These are phyloP conservation scores for Drosophila setifemur DNA, from an alignment of 1,140 invertebrate genomes.

Conservation along the genomic window DNA sequence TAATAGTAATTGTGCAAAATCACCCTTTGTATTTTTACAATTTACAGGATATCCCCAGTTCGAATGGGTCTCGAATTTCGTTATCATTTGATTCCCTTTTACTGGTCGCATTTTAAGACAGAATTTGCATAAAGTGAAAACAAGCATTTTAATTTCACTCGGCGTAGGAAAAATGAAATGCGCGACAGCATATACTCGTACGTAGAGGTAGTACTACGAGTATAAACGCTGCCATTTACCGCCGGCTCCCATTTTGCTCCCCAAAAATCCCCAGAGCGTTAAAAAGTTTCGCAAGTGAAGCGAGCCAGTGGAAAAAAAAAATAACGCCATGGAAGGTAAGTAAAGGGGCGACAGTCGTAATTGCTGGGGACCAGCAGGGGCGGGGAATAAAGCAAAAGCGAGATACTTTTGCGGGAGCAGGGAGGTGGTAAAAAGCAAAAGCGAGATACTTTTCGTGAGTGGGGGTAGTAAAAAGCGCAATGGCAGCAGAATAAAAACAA, in stretches of 20 bases:
- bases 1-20: no score
- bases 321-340: conserved; percentile 31
- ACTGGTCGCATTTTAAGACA: conserved; percentile 55
- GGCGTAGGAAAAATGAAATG: conserved; percentile 75
- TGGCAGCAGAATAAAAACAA: conserved; percentile 77
- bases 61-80: conserved; percentile 1
- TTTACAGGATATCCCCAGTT: not conserved
- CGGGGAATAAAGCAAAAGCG: conserved; percentile 22
- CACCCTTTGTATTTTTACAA: not conserved
- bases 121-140: conserved; percentile 81
- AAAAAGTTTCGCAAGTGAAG: conserved; percentile 64
- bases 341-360: conserved; percentile 52
- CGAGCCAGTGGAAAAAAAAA: conserved; percentile 17
- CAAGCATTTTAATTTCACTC: conserved; percentile 80
- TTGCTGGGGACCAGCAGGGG: conserved; percentile 58
- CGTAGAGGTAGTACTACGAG: conserved; percentile 66
- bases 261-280: conserved; percentile 65
- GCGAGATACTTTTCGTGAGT: not conserved
- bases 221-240: conserved; percentile 74
- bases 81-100: conserved; percentile 23
- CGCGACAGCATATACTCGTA: conserved; percentile 69
- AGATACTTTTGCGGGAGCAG: conserved; percentile 5
- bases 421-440: conserved; percentile 1
- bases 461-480: conserved; percentile 76
- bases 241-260: conserved; percentile 37